Evolutionary conservation across 2,113 vertebrate genomes (phyloP), one percentile per base, ranked within the genome.

Genomic region (Gambusia holbrooki): DNA sequence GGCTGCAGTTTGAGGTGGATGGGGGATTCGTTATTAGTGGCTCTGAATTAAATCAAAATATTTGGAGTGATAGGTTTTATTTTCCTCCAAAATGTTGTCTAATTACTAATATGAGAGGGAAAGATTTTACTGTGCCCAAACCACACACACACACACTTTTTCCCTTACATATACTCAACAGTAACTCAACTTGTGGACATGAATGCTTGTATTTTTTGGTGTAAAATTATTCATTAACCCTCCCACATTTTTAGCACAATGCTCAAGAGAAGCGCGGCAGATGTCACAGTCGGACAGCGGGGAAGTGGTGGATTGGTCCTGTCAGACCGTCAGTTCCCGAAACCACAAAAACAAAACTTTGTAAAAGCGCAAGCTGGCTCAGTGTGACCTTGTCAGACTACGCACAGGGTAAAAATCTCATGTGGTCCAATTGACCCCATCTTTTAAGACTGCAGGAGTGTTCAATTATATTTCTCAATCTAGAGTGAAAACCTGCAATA

Each of bases 31-130:
- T 77, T 74, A 74, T 80, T 79, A 80, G 66, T 51, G 58, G 65
- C 71, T 81, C 77, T 66, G n/a, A 75, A 85, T 85, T 81, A 71
- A 90, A 87, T 74, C 54, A 62, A 89, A 88, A 92, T 83, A 87
- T 91, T 87, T 80, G 63, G 28, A 64, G 58, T 63, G 66, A 79
- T 1, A 75, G 69, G 67, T 90, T 82, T 63, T 42, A 87, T 78
- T 85, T 77, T 62, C 66, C 75, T 80, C 27, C 17, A 76, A 79
- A 88, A 76, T 78, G 61, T 74, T 73, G 58, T 37, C 60, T 62
- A 74, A 42, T 78, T 73, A 77, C 76, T 71, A 64, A 69, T 51
- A 9, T 62, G 9, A 1, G 42, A 51, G 51, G 40, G 42, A 10
- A 54, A 22, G 15, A 54, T 27, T 1, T 25, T 17, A 14, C 19